These are phyloP conservation scores for Plecturocebus donacophilus DNA, from an alignment of 2,113 vertebrate species.

Conservation along the genomic window DNA sequence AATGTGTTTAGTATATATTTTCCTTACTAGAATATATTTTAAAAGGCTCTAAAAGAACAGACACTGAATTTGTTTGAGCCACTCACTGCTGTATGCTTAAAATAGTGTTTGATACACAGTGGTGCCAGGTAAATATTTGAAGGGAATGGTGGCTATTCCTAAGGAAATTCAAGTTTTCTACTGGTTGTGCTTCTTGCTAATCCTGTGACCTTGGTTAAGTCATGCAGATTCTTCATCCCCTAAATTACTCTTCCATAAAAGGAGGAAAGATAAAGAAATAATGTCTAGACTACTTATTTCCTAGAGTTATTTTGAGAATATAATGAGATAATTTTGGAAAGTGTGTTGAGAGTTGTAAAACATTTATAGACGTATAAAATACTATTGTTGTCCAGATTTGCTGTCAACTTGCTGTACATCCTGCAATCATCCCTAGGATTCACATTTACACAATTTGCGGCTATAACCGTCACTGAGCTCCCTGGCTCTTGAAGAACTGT, in stretches of 20 bases:
- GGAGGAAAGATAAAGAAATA: neutral
- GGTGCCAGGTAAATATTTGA: neutral
- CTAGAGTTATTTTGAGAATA: neutral
- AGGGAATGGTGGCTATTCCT: neutral
- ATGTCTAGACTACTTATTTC: neutral
- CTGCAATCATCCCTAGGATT: neutral
- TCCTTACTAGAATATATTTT: neutral
- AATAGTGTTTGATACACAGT: neutral
- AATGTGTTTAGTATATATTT: neutral
- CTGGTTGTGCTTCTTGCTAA: neutral
- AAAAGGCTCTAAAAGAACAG: neutral
- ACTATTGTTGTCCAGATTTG: neutral
- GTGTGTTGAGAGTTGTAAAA: constrained; percentile 6
- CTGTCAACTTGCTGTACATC: neutral
- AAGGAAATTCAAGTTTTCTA: neutral
- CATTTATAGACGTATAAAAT: neutral
- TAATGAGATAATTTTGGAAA: neutral
- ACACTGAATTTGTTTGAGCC: neutral
- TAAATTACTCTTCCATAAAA: neutral
- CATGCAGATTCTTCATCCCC: neutral
- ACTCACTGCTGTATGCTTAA: neutral
- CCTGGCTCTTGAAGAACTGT: neutral
- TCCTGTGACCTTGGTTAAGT: neutral
- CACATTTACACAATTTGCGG: neutral
- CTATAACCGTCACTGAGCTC: neutral